Evolutionary conservation across 2,888 invertebrate species (phyloP), one percentile per base, ranked within the genome.

Genomic region (Spialia ferax): DNA sequence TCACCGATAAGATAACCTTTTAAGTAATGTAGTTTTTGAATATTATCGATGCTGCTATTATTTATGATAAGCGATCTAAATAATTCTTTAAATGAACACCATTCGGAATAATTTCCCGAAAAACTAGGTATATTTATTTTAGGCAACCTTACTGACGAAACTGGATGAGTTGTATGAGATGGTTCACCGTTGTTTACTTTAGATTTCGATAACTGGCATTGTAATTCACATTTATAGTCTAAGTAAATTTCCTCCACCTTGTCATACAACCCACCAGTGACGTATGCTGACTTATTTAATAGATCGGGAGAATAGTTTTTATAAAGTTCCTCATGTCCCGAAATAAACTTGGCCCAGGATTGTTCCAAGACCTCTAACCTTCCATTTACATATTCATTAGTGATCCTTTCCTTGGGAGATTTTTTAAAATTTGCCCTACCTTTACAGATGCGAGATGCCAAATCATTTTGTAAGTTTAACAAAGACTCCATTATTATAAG

Each of bases 111-210:
- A 15, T 52, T 55, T 2, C 69, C 71, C 1, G 68, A 61, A 35
- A 70, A 72, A 1, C n/a, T 56, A 1, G 72, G 70, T 38, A 70
- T 69, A 1, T 42, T 65, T 32, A 72, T 70, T 23, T 70, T 68
- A 15, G 71, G 50, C 18, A 48, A 48, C 18, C 20, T 48, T 2
- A 20, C 48, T 18, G 3, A 2, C 8, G 55, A 55, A 3, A 15
- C 11, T 48, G 48, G 18, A 5, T 11, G 15, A 2, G 20, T 48
- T 18, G 15, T 20, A 20, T 48, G 48, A 5, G 6, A 18, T 48
- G 48, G 1, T 3, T 10, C 20, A 48, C 48, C 20, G 20, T 48
- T 18, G 1, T 2, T 0, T 1, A 18, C 15, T 48, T 48, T 1
- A 50, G 1, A 50, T 4, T 22, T 50, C 22, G 11, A 10, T 50